These are phyloP conservation scores for Tetragonula clypearis DNA, from an alignment of 1,140 invertebrate genomes.

Conservation along the genomic window DNA sequence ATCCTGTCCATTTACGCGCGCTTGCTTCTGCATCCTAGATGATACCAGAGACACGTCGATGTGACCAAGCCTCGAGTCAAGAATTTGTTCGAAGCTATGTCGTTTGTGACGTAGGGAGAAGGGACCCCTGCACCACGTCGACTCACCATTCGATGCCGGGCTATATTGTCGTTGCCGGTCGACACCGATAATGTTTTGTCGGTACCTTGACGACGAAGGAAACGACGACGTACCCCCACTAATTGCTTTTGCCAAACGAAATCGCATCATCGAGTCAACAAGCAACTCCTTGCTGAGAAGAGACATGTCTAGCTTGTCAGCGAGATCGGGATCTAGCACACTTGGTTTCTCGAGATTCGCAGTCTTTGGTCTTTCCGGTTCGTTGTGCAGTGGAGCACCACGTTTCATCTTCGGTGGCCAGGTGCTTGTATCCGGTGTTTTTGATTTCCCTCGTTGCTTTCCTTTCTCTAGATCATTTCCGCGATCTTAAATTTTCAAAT, in stretches of 20 bases:
- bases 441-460: slow-evolving; percentile 55
- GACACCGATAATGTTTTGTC: slow-evolving; percentile 29
- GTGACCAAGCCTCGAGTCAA: slow-evolving; percentile 29
- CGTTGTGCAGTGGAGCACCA: slow-evolving; percentile 30
- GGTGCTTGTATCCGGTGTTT: slow-evolving; percentile 71
- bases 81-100: slow-evolving; percentile 65
- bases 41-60: slow-evolving; percentile 39
- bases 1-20: slow-evolving; percentile 2
- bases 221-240: slow-evolving; percentile 53
- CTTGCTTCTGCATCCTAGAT: slow-evolving; percentile 48
- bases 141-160: neutral
- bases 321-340: slow-evolving; percentile 82
- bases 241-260: slow-evolving; percentile 25
- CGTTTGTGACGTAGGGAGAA: slow-evolving; percentile 53
- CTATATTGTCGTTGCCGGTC: slow-evolving; percentile 15
- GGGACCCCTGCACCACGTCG: slow-evolving; percentile 41
- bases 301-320: slow-evolving; percentile 84
- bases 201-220: slow-evolving; percentile 54
- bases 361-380: slow-evolving; percentile 80
- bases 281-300: slow-evolving; percentile 83
- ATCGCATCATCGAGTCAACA: slow-evolving; percentile 73
- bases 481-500: neutral
- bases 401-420: slow-evolving; percentile 79
- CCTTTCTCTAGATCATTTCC: slow-evolving; percentile 9
- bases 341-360: slow-evolving; percentile 83